phyloP scores from a whole-genome alignment of 2,797 vertebrate species.

The Mycteria americana region DNA sequence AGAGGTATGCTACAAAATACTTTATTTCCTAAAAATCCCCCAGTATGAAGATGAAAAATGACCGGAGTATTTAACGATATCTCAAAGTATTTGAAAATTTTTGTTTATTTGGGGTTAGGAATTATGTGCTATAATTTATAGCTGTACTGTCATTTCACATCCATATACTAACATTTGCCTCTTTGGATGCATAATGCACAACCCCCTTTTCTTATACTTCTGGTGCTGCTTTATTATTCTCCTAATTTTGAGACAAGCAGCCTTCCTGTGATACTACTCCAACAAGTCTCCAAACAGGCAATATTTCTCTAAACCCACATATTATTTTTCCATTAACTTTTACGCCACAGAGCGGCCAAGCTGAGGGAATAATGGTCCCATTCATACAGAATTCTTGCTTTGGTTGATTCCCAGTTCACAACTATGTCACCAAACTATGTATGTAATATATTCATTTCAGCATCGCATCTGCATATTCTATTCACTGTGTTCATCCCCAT shows the following conservation, averaged over 20 bases:
- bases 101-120: not conserved
- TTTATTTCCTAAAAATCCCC: not conserved
- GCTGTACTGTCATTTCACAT: not conserved
- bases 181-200: not conserved
- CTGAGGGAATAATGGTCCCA: not conserved
- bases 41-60: not conserved
- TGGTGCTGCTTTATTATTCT: not conserved
- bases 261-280: not conserved
- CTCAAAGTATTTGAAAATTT: not conserved
- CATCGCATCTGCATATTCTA: not conserved
- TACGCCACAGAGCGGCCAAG: not conserved
- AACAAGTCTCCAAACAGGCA: not conserved
- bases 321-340: conserved; percentile 14
- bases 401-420: not conserved
- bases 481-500: not conserved
- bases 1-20: conserved; percentile 51
- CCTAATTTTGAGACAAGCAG: not conserved
- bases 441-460: not conserved
- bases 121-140: not conserved
- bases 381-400: not conserved
- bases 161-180: not conserved
- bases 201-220: not conserved
- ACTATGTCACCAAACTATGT: not conserved
- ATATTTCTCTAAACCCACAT: not conserved
- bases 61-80: not conserved